Base-by-base conservation (phyloP, 1,140 invertebrate species). In the Rhagoletis zephyria region DNA sequence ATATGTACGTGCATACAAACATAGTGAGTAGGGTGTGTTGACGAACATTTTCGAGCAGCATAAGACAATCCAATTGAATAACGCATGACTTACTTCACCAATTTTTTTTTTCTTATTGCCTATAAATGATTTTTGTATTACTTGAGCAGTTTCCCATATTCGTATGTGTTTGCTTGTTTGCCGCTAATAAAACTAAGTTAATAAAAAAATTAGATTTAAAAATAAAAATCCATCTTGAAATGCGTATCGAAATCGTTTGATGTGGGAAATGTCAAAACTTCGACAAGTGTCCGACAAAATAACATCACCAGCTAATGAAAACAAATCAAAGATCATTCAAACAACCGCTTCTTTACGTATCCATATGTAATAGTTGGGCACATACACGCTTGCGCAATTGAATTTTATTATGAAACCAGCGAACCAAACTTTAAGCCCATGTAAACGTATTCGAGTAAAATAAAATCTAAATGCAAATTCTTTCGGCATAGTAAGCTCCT, bases 221-320 rank as follows among this genome's bases (percentile, higher is more conserved):
- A 67, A 67, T 30, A 30, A 19, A 56, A 81, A 81, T 81, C 74
- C 19, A 56, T n/a, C 7, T 56, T 81, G 74, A 81, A 85, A 85
- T 81, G 67, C 56, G 67, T 81, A 59, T 63, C 87, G 87, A 87
- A 87, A 63, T 61, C 51, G 10, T 87, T 81, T 87, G 87, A 87
- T 81, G 59, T 87, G 87, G 87, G 87, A 87, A 87, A 87, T 16
- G 67, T 87, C 87, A 87, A 87, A 87, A 81, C 10, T 10, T 61
- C 87, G 87, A 87, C 87, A 87, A 87, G 87, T 87, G 70, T 81
- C 40, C 45, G 16, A 67, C 12, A 40, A 56, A 87, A 61, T 3
- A 63, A 63, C 60, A 63, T 60, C 81, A 61, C 56, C 4, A 40
- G 16, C 14, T 48, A 74, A 45, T 14, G 70, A n/a, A 59, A 14